These are phyloP conservation scores for Lobophora halterata DNA, from an alignment of 2,888 invertebrate genomes.

Conservation along the genomic window DNA sequence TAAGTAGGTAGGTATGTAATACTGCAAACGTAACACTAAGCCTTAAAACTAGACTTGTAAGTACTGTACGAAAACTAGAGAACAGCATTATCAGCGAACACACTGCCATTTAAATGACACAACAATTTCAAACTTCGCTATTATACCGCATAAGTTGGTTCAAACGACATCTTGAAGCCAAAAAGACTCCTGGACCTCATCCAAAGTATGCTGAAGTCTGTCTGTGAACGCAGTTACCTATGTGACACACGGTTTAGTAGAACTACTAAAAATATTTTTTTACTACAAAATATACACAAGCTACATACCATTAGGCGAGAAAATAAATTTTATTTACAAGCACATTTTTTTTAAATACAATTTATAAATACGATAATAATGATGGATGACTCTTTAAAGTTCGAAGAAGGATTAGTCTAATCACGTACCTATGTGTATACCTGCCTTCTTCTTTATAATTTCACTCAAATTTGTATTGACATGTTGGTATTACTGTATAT, in stretches of 20 bases:
- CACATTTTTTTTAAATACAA: too few species aligned
- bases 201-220: slow-evolving; percentile 68
- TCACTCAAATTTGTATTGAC: too few species aligned
- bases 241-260: slow-evolving; percentile 42
- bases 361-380: too few species aligned
- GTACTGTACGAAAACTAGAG: slow-evolving; percentile 19
- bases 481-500: too few species aligned
- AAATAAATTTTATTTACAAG: too few species aligned
- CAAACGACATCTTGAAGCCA: slow-evolving; percentile 76
- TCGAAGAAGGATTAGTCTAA: too few species aligned
- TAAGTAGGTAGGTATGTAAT: too few species aligned
- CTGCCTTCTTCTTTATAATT: too few species aligned
- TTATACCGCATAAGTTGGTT: slow-evolving; percentile 56
- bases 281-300: slow-evolving; percentile 2
- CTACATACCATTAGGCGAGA: too few species aligned
- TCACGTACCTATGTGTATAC: too few species aligned
- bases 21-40: slow-evolving; percentile 6
- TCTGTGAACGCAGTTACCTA: slow-evolving; percentile 42
- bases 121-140: slow-evolving; percentile 51
- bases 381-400: too few species aligned
- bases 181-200: slow-evolving; percentile 71
- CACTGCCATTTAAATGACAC: slow-evolving; percentile 37
- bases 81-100: slow-evolving; percentile 25
- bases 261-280: neutral
- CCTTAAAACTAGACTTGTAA: slow-evolving; percentile 19